Evolutionary conservation across 1,140 invertebrate genomes (phyloP).

Genomic region (Carposina sasakii): DNA sequence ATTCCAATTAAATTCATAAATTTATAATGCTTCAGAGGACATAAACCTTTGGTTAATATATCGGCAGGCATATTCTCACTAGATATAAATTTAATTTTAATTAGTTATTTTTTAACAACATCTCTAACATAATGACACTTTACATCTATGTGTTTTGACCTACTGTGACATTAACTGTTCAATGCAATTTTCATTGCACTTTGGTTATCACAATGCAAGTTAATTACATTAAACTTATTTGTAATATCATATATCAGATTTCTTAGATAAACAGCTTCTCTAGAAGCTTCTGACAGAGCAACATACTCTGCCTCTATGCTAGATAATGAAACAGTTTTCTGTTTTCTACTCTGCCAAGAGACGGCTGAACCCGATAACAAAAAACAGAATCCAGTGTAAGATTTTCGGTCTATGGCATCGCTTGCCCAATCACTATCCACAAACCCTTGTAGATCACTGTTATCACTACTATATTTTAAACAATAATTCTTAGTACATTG

Average conservation of each 20-base stretch:
- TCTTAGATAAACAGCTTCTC: slow-evolving; percentile 31
- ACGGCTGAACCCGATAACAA: slow-evolving; percentile 19
- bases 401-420: slow-evolving; percentile 29
- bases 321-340: slow-evolving; percentile 32
- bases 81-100: background rate
- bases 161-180: background rate
- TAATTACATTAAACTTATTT: background rate
- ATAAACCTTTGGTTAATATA: background rate
- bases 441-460: background rate
- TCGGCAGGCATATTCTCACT: background rate
- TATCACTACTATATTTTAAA: background rate
- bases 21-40: background rate
- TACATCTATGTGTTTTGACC: background rate
- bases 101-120: background rate
- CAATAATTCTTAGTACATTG: background rate
- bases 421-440: slow-evolving; percentile 37
- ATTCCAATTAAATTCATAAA: too few species aligned
- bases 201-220: background rate
- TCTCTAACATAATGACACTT: background rate
- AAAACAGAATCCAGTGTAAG: slow-evolving; percentile 35
- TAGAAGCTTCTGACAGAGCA: slow-evolving; percentile 21
- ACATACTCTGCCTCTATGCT: slow-evolving; percentile 43
- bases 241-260: slow-evolving; percentile 13
- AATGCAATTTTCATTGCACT: background rate
- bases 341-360: slow-evolving; percentile 41